Percentiles rank a stretch among this genome's conserved stretches.
Evolutionary conservation across 2,797 vertebrate genomes (phyloP).

Genomic region (Spheniscus humboldti): DNA sequence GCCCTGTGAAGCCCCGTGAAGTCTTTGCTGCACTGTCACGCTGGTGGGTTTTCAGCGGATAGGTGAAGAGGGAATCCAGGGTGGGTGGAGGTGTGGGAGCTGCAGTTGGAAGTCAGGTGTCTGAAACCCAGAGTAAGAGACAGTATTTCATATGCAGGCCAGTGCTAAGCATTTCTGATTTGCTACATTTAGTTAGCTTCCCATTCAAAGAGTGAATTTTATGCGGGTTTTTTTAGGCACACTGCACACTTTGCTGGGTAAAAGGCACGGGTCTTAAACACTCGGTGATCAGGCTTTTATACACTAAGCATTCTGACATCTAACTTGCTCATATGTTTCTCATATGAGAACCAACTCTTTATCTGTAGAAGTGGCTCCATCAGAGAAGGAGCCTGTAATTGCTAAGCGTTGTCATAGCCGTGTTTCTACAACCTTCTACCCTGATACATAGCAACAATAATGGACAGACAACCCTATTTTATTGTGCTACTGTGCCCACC

Average conservation of each 20-base stretch:
- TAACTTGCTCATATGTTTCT: neutral
- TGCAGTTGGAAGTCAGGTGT: neutral
- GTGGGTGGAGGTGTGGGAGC: neutral
- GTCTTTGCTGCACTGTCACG: neutral
- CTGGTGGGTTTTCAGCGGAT: neutral
- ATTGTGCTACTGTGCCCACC: neutral
- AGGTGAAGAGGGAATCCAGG: neutral
- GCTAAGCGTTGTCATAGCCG: neutral
- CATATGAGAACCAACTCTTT: neutral
- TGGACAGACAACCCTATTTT: neutral
- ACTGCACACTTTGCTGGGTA: neutral
- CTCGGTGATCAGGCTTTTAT: neutral
- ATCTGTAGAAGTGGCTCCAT: neutral
- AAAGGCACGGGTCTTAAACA: neutral
- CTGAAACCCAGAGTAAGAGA: neutral
- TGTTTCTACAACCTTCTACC: neutral
- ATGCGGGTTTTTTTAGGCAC: neutral
- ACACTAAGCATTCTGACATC: neutral
- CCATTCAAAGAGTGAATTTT: neutral
- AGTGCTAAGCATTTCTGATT: neutral
- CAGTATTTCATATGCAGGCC: neutral
- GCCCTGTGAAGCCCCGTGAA: neutral
- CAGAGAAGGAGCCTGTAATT: neutral
- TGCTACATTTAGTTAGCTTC: neutral
- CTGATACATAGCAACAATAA: neutral